Evolutionary conservation across 1,140 invertebrate genomes (phyloP), one percentile per base, ranked within the genome.

Genomic region (Cotesia chilonis): DNA sequence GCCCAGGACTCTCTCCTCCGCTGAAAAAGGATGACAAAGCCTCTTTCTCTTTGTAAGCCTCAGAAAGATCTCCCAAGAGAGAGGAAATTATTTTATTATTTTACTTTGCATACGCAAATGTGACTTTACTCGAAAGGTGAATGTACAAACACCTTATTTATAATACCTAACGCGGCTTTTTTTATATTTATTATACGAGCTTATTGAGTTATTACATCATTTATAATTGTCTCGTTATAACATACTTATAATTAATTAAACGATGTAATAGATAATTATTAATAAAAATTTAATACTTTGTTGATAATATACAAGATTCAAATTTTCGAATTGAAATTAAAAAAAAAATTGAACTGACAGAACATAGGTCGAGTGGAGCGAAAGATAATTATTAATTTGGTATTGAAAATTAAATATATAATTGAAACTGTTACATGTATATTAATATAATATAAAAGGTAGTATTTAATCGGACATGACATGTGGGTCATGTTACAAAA

Each of bases 1-100:
- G 41, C 41, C 41, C 10, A 63, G 61, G 60, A 71, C 70, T 71
- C 70, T 65, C 70, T 65, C 70, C 37, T 55, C 10, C 4, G 36
- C 17, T 17, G 2, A 72, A 72, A 72, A 72, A 67, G 54, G 60
- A 65, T 41, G 38, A 65, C 36, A 17, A 65, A 17, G 14, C 59
- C 4, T 35, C 28, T 35, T 35, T 61, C 28, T 35, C 59, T 61
- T 28, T 61, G 35, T 28, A 20, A 17, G 41, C 6, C 41, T 47
- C 41, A 3, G 41, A 20, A 9, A 20, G n/a, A 59, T 5, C 57
- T 59, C 17, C 17, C 20, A 20, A 59, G 17, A 20, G 17, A 20
- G n/a, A 59, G 17, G n/a, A 20, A 20, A 5, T 12, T 12, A 55
- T 59, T 28, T 59, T 10, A 17, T 28, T 59, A 20, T 28, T 59